These are phyloP conservation scores for Dasyornis broadbenti DNA, from an alignment of 2,113 vertebrate species.

Conservation along the genomic window DNA sequence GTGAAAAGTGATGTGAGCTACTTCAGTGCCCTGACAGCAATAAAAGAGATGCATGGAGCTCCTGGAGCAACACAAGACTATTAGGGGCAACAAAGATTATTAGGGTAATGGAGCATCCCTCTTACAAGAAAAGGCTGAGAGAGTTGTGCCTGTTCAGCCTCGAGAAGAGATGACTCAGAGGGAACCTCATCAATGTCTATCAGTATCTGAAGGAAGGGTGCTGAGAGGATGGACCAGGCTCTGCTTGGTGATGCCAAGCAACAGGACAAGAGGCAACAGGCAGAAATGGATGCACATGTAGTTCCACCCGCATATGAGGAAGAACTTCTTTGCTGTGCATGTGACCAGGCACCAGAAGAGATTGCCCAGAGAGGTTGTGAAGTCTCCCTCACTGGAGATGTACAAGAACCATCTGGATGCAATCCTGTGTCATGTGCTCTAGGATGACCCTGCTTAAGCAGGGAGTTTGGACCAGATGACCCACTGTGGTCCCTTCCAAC, in stretches of 20 bases:
- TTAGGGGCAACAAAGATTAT: not conserved
- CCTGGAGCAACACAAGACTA: not conserved
- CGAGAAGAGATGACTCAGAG: not conserved
- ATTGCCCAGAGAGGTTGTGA: not conserved
- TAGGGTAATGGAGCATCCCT: not conserved
- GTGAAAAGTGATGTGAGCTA: not conserved
- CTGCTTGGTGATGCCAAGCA: not conserved
- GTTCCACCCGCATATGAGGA: not conserved
- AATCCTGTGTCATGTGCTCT: not conserved
- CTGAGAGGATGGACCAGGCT: not conserved
- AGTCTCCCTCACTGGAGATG: not conserved
- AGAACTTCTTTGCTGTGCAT: not conserved
- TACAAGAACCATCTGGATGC: not conserved
- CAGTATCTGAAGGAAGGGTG: not conserved
- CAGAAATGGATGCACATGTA: not conserved
- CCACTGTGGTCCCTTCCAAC: not conserved
- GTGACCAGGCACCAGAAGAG: not conserved
- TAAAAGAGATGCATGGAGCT: not conserved
- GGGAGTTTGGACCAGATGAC: not conserved
- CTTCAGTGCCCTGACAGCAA: not conserved
- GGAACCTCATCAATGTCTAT: not conserved
- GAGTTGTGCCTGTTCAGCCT: not conserved
- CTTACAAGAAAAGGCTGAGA: not conserved
- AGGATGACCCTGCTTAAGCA: not conserved
- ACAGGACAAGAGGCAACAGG: not conserved